A percentile compares a stretch with the other conserved stretches of the same genome.
phyloP scores from a whole-genome alignment of 23 tunicate genomes.

The Ascidia mentula region DNA sequence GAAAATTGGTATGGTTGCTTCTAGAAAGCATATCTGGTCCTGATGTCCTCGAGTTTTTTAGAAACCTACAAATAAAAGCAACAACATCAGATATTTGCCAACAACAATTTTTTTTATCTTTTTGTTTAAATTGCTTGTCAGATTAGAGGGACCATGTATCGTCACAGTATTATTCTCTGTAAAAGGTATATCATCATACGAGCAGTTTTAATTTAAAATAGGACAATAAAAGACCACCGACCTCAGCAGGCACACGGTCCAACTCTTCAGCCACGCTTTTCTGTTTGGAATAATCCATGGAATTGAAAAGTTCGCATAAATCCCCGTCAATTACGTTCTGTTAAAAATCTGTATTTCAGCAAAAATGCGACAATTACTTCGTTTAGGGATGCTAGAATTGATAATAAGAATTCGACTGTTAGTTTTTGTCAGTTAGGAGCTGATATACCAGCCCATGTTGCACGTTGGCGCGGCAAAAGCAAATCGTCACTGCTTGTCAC shows the following conservation, averaged over 20 bases:
- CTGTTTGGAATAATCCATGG: conserved; percentile 86
- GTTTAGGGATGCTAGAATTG: neutral
- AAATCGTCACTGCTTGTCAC: too few relatives aligned
- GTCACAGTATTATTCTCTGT: neutral
- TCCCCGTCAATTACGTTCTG: conserved; percentile 97
- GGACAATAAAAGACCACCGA: neutral
- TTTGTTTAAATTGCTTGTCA: neutral
- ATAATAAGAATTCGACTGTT: too few relatives aligned
- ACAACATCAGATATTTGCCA: neutral
- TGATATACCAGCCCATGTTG: too few relatives aligned
- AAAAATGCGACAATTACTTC: neutral
- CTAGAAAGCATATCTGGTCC: conserved; percentile 96
- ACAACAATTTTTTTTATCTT: neutral
- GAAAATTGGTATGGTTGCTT: neutral
- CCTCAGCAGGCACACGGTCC: conserved; percentile 91
- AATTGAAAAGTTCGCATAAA: conserved; percentile 87
- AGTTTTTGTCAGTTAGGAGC: too few relatives aligned
- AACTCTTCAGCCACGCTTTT: conserved; percentile 88
- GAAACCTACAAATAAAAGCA: conserved; percentile 50
- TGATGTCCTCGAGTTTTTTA: conserved; percentile 89
- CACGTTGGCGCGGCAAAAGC: too few relatives aligned
- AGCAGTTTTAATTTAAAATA: neutral
- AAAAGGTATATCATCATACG: neutral
- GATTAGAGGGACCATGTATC: neutral
- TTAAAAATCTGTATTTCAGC: neutral